Evolutionary conservation across 2,888 invertebrate species (phyloP), one percentile per base, ranked within the genome.

Genomic region (Ephialtes manifestator): DNA sequence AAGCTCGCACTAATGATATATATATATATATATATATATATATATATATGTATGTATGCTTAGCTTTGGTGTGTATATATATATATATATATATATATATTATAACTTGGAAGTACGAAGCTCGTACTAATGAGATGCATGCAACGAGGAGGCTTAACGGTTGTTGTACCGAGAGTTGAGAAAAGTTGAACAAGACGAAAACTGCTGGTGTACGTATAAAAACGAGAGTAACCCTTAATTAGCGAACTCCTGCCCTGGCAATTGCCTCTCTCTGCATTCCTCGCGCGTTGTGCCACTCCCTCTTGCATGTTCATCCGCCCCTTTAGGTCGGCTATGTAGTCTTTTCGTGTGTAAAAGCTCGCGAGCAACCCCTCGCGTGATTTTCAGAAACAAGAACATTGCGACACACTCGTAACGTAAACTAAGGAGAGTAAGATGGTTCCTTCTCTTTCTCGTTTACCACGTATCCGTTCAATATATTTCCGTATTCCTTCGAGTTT

Each of bases 211-310:
- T 13, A 65, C 35, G 24, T 65, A 48, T 72, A 48, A 55, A 70
- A 43, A 53, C 58, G 51, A 89, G 87, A 89, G 90, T 90, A 90
- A 90, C 89, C 90, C 91, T 92, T 91, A 92, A 92, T 92, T 92
- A 92, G 90, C 91, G 87, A 90, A 90, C 86, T 87, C 87, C 89
- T 89, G 89, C 90, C 90, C 88, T 87, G 85, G 85, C 90, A 89
- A 91, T 91, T 90, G 89, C 89, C 87, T 78, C 88, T 85, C 82
- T 86, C 84, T 87, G 82, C 89, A 90, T 91, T 91, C 90, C 90
- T 67, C 83, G 86, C 84, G 86, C 77, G 82, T 76, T 83, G 86
- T 84, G 83, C 68, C 81, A 82, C 83, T 84, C 84, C 84, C 84
- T 81, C 81, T 75, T 43, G 81, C 84, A 75, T 84, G 84, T 84